These are phyloP conservation scores for Monochamus saltuarius DNA, from an alignment of 1,140 invertebrate species.

Conservation along the genomic window DNA sequence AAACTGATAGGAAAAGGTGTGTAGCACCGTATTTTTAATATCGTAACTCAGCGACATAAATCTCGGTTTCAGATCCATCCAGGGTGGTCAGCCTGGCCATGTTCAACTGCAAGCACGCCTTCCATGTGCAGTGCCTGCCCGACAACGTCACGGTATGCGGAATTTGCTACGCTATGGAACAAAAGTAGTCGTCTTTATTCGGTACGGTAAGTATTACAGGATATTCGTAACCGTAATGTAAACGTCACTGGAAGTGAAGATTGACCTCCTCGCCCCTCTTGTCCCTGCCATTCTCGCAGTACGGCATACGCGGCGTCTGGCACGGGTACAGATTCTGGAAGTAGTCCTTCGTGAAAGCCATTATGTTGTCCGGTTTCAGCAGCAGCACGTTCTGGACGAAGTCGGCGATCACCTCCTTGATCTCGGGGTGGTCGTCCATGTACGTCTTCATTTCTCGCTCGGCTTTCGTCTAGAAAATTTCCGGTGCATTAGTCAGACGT, in stretches of 20 bases:
- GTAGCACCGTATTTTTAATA: background rate
- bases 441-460: constrained; percentile 57
- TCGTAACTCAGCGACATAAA: background rate
- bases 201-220: background rate
- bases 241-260: constrained; percentile 6
- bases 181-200: constrained; percentile 14
- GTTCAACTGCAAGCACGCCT: constrained; percentile 88
- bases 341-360: constrained; percentile 62
- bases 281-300: constrained; percentile 18
- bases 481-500: no score
- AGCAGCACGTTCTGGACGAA: constrained; percentile 60
- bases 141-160: constrained; percentile 41
- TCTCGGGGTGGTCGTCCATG: constrained; percentile 57
- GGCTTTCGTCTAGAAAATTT: constrained; percentile 48
- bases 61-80: constrained; percentile 34
- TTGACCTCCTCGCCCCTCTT: constrained; percentile 13
- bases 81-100: constrained; percentile 60
- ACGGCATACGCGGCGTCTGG: constrained; percentile 19
- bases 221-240: background rate
- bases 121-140: constrained; percentile 82
- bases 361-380: constrained; percentile 59
- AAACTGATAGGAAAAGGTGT: constrained; percentile 69
- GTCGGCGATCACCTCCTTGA: constrained; percentile 59
- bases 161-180: constrained; percentile 42
- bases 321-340: constrained; percentile 56